Evolutionary conservation across 2,888 invertebrate species (phyloP), one percentile per base, ranked within the genome.

Genomic region (Sepiola atlantica): DNA sequence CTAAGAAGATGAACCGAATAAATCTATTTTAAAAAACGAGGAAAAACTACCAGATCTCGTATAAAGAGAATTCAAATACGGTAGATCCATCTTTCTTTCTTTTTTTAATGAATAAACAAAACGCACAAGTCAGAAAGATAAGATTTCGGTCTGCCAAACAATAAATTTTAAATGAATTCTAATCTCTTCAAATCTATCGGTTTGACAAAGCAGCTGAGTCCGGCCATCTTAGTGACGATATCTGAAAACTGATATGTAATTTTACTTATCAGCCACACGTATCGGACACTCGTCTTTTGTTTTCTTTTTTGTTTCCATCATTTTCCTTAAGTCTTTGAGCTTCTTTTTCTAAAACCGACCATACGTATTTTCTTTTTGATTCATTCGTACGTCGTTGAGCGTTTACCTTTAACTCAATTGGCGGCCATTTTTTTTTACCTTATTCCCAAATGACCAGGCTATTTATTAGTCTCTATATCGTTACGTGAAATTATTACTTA

Each of bases 91-190:
- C 45, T 45, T 45, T 45, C 2, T 45, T 2, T 45, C 2, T 45
- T 45, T 45, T 45, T 45, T 45, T 45, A 4, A 2, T 4, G 8
- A 45, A 45, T 45, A 45, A 45, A 45, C 45, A 45, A 45, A 45
- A 45, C 45, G 45, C 45, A 8, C 4, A 45, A 45, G 45, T 45
- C 8, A 24, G 21, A 61, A 61, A 10, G 28, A 61, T 61, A 61
- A 61, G n/a, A 12, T n/a, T 16, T 77, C 1, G n/a, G 14, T 32
- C 14, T 32, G n/a, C 32, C 2, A 45, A 45, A 32, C 24, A 77
- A 77, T 77, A 77, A 77, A n/a, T 77, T 77, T 77, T 77, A n/a
- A 77, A 77, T 77, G 77, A 77, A n/a, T 77, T 77, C 77, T 77
- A 77, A 77, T 61, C 24, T 77, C 77, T 77, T 14, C 4, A 32